Conservation (phyloP, 2,113 vertebrate species). For the Furnarius figulus region DNA sequence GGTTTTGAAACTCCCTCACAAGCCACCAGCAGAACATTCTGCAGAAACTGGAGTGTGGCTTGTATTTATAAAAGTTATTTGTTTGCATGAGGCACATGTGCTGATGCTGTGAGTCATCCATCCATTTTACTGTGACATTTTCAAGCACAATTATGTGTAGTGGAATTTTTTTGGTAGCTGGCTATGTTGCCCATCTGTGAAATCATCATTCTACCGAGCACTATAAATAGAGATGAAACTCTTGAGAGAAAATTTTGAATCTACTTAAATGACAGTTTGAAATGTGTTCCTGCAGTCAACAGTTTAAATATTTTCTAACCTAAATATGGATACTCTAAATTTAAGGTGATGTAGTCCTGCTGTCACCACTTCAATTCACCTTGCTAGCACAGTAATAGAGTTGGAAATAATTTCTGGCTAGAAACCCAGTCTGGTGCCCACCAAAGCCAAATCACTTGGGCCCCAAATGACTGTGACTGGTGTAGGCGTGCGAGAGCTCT, state of each 20-base stretch:
- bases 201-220: constrained; percentile 64
- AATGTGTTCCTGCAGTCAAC: constrained; percentile 47
- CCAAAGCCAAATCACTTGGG: neutral
- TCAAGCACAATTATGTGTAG: constrained; percentile 72
- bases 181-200: constrained; percentile 74
- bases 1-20: constrained; percentile 23
- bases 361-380: constrained; percentile 41
- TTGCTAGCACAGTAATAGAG: constrained; percentile 25
- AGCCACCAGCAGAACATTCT: neutral
- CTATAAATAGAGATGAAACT: constrained; percentile 64
- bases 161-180: constrained; percentile 70
- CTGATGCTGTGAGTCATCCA: constrained; percentile 69
- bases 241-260: constrained; percentile 56
- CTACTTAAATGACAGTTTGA: constrained; percentile 49
- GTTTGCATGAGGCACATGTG: constrained; percentile 57
- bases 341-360: constrained; percentile 51
- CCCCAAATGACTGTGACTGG: neutral
- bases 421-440: neutral
- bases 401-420: constrained; percentile 37
- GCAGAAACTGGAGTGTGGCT: constrained; percentile 8
- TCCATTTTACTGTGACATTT: constrained; percentile 70
- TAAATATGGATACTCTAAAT: constrained; percentile 54
- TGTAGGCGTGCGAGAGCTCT: neutral
- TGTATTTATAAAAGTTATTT: constrained; percentile 57
- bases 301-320: constrained; percentile 60